Conservation (phyloP, 1,140 invertebrate species). For the Capitella teleta region DNA sequence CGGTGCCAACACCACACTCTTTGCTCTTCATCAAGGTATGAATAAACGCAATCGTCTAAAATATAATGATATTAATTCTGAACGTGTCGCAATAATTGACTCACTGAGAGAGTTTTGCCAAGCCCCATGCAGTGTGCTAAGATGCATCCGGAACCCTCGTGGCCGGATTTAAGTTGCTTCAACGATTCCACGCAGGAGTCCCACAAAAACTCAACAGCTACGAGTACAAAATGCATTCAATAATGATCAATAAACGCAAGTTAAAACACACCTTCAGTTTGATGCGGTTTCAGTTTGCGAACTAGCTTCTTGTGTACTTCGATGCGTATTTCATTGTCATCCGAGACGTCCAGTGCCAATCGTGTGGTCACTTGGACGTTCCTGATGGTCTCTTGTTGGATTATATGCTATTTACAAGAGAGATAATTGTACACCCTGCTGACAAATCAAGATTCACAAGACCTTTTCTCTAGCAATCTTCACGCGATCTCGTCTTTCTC, state of each 20-base stretch:
- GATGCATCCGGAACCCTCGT: slow-evolving; percentile 66
- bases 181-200: slow-evolving; percentile 84
- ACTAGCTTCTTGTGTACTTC: slow-evolving; percentile 69
- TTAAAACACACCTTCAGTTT: slow-evolving; percentile 48
- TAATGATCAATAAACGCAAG: neutral
- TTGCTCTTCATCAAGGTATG: slow-evolving; percentile 70
- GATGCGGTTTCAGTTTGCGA: slow-evolving; percentile 87
- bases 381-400: slow-evolving; percentile 43
- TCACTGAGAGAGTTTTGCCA: slow-evolving; percentile 73
- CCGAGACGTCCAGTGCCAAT: slow-evolving; percentile 73
- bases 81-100: slow-evolving; percentile 7
- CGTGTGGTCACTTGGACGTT: slow-evolving; percentile 45
- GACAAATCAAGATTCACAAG: neutral
- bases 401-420: neutral
- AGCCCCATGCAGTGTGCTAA: slow-evolving; percentile 98
- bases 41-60: slow-evolving; percentile 70
- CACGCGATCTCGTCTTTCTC: slow-evolving; percentile 31
- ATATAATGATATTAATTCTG: neutral
- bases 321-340: slow-evolving; percentile 67
- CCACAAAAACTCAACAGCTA: slow-evolving; percentile 93
- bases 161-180: slow-evolving; percentile 57
- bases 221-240: slow-evolving; percentile 6
- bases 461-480: slow-evolving; percentile 75
- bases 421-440: neutral
- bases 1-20: slow-evolving; percentile 54